phyloP scores from a whole-genome alignment of 2,888 invertebrate species.

The Cephus rjabovi region DNA sequence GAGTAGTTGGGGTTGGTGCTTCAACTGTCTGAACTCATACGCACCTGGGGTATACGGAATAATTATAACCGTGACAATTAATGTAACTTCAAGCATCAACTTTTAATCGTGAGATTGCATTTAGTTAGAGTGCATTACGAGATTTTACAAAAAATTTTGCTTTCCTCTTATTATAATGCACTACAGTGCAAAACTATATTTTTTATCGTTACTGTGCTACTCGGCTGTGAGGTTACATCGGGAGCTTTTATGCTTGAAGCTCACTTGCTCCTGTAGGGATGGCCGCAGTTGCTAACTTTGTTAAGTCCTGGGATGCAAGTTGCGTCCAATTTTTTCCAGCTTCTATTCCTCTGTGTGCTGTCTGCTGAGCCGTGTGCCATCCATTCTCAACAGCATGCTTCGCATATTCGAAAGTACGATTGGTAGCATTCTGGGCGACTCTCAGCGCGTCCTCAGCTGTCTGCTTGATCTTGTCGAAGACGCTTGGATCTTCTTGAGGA shows the following conservation, averaged over 20 bases:
- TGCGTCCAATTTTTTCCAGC: background rate
- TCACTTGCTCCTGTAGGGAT: background rate
- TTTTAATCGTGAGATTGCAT: background rate
- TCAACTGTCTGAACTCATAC: conserved; percentile 7
- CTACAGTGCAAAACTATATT: background rate
- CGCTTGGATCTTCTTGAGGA: background rate
- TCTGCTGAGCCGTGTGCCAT: conserved; percentile 27
- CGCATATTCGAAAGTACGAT: conserved; percentile 26
- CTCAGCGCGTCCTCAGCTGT: conserved; percentile 25
- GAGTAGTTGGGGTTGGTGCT: background rate
- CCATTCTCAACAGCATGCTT: conserved; percentile 25
- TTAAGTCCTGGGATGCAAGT: background rate
- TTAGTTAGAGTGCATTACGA: background rate
- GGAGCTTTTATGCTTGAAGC: background rate
- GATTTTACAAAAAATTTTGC: background rate
- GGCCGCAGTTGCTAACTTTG: background rate
- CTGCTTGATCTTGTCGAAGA: background rate
- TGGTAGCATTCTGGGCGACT: conserved; percentile 26
- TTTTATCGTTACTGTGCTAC: background rate
- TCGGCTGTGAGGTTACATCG: background rate
- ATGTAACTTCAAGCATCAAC: background rate
- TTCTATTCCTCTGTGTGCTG: conserved; percentile 23
- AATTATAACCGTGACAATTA: background rate
- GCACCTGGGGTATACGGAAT: background rate
- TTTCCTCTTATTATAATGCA: background rate